phyloP scores from a whole-genome alignment of 1,140 invertebrate genomes.

The Aethina tumida region DNA sequence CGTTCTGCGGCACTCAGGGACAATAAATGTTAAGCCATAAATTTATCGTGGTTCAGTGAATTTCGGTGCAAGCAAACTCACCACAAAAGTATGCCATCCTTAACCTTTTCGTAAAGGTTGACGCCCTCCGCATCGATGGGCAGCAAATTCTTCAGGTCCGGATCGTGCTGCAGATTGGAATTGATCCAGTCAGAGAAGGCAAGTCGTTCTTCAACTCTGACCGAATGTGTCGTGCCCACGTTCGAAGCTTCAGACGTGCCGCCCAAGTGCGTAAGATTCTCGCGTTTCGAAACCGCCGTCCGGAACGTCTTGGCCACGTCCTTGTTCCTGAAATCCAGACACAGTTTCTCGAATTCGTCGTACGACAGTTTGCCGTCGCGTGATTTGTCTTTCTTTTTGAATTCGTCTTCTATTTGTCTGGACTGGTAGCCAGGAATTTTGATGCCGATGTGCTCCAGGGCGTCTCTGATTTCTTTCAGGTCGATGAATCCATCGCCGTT shows the following conservation, averaged over 20 bases:
- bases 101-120: slow-evolving; percentile 84
- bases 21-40: too few species aligned
- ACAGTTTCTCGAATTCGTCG: slow-evolving; percentile 85
- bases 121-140: slow-evolving; percentile 87
- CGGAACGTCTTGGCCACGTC: slow-evolving; percentile 88
- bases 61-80: slow-evolving; percentile 42
- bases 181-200: slow-evolving; percentile 99
- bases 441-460: slow-evolving; percentile 82
- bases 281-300: slow-evolving; percentile 83
- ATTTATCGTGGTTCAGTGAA: too few species aligned
- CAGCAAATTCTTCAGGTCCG: slow-evolving; percentile 79
- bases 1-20: too few species aligned
- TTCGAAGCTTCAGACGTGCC: slow-evolving; percentile 93
- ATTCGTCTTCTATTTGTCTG: slow-evolving; percentile 82
- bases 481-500: slow-evolving; percentile 88
- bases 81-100: slow-evolving; percentile 95
- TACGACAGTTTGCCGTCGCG: slow-evolving; percentile 66
- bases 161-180: slow-evolving; percentile 79
- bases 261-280: slow-evolving; percentile 84
- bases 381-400: slow-evolving; percentile 58
- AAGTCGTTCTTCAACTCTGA: slow-evolving; percentile 88
- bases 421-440: slow-evolving; percentile 89
- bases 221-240: slow-evolving; percentile 88
- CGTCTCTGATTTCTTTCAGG: slow-evolving; percentile 76
- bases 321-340: slow-evolving; percentile 76